Conservation (phyloP, 2,113 vertebrate species). For the Bagarius yarrelli region DNA sequence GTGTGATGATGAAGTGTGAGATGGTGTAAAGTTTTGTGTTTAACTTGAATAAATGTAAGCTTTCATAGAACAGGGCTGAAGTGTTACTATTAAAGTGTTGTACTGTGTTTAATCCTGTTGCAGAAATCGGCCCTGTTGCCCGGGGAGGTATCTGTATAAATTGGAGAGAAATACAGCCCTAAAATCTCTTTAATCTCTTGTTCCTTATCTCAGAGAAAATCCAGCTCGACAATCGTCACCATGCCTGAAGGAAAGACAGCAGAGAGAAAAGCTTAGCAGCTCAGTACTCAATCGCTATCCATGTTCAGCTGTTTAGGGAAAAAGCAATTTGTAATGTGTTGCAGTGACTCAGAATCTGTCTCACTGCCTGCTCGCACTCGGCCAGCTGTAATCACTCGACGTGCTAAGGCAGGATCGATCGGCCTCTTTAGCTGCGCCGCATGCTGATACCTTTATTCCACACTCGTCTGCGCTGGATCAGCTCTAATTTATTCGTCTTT, state of each 20-base stretch:
- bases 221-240: background rate
- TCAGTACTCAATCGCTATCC: background rate
- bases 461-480: conserved; percentile 32
- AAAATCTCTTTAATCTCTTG: background rate
- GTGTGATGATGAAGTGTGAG: no score
- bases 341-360: background rate
- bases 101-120: background rate
- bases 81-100: background rate
- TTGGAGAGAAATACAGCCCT: background rate
- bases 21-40: background rate
- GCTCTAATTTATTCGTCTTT: conserved; percentile 42
- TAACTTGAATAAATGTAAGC: background rate
- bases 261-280: background rate
- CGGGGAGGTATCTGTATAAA: background rate
- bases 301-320: background rate
- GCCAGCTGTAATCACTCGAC: conserved; percentile 37
- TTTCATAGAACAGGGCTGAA: background rate
- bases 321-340: background rate
- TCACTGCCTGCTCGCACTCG: background rate
- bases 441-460: conserved; percentile 39
- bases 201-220: background rate
- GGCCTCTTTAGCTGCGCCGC: conserved; percentile 24
- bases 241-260: background rate
- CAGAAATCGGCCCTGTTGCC: background rate
- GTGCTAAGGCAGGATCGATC: conserved; percentile 30